Base-by-base conservation (phyloP, 2,797 vertebrate species). In the Miichthys miiuy region DNA sequence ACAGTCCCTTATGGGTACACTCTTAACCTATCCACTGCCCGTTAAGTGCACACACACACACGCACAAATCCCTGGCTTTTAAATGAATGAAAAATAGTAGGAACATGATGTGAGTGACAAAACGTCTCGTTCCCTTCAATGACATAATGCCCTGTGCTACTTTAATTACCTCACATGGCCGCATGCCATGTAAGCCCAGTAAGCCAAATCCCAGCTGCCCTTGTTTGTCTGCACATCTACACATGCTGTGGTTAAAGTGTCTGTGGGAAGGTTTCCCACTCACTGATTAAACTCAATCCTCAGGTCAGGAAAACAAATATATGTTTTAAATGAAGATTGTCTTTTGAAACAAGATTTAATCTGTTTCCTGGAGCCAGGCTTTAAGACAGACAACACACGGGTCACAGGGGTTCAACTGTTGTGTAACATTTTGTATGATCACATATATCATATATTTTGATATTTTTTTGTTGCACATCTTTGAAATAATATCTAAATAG, bases 121-220 rank as follows among this genome's bases (percentile, higher is more conserved):
- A 83, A 66, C 34, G 63, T 82, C 79, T 70, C 20, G 6, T 61
- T 67, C 72, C 60, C 58, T 52, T 77, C 41, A 20, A 38, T 87
- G 81, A 92, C 68, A 54, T 79, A 83, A 88, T 38, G 18, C 27
- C 14, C 70, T 70, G 68, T 51, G 67, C 68, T 51, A 61, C 50
- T 84, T 86, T 81, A 88, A 92, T 90, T 86, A 87, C 82, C 89
- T 83, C 70, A 60, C 60, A 84, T 55, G 61, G 87, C 87, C 63
- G 42, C 48, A 3, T 13, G 78, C 85, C 88, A 74, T 11, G 46
- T 83, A 75, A 85, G 72, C 85, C 71, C 50, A 13, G 66, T 87
- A 90, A 91, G 84, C 86, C 83, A 91, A 92, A 92, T 92, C 92
- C 87, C 86, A 3, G n/a, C 67, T 74, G 88, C 73, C 90, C 91